Conservation (phyloP, 2,888 invertebrate genomes). For the Tetramorium bicarinatum region DNA sequence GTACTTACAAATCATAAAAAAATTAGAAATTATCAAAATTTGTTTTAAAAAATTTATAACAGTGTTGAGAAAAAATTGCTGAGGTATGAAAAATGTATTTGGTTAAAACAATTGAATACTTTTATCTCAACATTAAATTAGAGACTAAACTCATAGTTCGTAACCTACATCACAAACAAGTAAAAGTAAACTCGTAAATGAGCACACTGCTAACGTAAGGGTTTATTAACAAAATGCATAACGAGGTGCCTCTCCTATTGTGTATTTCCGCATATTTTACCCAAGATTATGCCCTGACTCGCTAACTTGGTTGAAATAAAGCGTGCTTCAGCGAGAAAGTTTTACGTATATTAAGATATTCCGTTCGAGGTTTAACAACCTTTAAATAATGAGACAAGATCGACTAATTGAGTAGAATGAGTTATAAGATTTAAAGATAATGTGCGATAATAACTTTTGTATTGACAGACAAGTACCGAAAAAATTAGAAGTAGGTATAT, state of each 20-base stretch:
- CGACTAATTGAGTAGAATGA: background rate
- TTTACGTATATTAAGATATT: background rate
- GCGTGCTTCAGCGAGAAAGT: background rate
- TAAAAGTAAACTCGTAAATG: background rate
- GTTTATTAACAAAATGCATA: conserved; percentile 9
- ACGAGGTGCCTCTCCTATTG: background rate
- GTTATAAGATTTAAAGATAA: conserved; percentile 4
- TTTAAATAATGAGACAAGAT: background rate
- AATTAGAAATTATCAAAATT: background rate
- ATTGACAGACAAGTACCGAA: background rate
- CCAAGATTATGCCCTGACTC: background rate
- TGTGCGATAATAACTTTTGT: background rate
- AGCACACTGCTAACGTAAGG: background rate
- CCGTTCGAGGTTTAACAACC: background rate
- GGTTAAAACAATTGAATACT: background rate
- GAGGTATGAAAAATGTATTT: background rate
- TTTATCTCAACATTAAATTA: background rate
- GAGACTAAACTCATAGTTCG: background rate
- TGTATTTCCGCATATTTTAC: background rate
- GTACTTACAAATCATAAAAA: background rate
- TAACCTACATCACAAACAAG: background rate
- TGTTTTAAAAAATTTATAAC: background rate
- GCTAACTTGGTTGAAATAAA: conserved; percentile 31
- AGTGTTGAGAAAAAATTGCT: background rate
- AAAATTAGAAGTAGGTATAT: background rate